Evolutionary conservation across 2,797 vertebrate genomes (phyloP).

Genomic region (Bradypodion pumilum): DNA sequence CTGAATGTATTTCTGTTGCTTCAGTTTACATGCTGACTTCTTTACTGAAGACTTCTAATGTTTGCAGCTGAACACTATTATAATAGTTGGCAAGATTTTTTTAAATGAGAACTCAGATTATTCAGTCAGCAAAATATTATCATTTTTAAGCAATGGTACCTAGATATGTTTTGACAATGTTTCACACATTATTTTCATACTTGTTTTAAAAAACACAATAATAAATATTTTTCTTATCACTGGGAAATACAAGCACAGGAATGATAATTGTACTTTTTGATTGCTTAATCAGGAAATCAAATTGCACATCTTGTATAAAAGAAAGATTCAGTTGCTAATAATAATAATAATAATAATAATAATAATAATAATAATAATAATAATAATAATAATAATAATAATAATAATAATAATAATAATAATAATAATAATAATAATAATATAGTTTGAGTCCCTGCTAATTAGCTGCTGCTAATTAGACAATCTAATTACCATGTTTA

Average conservation of each 20-base stretch:
- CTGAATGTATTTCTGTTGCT: neutral
- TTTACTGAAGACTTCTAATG: neutral
- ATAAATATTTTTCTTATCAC: neutral
- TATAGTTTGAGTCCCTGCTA: conserved; percentile 2
- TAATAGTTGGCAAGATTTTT: neutral
- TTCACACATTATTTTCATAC: neutral
- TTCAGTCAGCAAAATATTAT: neutral
- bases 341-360: neutral
- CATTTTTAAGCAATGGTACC: neutral
- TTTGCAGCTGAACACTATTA: neutral
- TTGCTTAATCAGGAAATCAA: conserved; percentile 1
- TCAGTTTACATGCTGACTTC: too few species aligned
- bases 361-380: neutral
- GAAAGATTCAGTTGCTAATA: neutral
- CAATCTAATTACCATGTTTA: neutral
- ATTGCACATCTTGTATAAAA: neutral
- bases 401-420: neutral
- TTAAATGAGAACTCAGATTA: neutral
- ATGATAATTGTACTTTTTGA: neutral
- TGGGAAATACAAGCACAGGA: neutral
- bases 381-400: neutral
- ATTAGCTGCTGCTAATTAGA: neutral
- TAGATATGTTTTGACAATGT: conserved; percentile 2
- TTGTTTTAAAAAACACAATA: conserved; percentile 2
- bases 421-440: neutral